phyloP scores from a whole-genome alignment of 2,113 vertebrate genomes.

The human region DNA sequence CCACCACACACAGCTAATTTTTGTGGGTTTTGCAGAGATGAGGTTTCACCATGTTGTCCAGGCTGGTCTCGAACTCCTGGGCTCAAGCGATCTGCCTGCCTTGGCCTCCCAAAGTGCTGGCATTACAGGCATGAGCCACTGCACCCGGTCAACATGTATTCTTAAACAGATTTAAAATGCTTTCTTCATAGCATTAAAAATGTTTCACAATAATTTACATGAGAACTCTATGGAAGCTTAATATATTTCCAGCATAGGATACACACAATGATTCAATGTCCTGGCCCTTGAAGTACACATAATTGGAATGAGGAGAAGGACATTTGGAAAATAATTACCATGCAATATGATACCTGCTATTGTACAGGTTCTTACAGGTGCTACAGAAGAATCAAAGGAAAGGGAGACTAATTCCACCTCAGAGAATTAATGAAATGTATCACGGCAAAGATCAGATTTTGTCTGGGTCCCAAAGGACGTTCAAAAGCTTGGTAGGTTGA shows the following conservation, averaged over 20 bases:
- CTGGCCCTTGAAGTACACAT: neutral
- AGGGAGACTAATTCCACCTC: neutral
- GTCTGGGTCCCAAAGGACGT: neutral
- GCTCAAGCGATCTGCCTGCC: neutral
- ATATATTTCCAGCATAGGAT: neutral
- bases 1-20: neutral
- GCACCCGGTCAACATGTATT: neutral
- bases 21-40: neutral
- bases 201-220: neutral
- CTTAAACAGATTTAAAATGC: neutral
- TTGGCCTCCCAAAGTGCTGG: neutral
- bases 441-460: slow-evolving; percentile 1
- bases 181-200: neutral
- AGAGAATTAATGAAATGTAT: slow-evolving; percentile 11
- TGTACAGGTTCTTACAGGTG: neutral
- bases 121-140: neutral
- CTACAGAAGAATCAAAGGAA: neutral
- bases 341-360: neutral
- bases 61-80: neutral
- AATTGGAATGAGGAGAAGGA: neutral
- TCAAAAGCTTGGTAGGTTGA: neutral
- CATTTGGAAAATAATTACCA: slow-evolving; percentile 26
- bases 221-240: neutral
- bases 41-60: neutral
- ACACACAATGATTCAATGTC: neutral